Conservation (phyloP, 2,797 vertebrate genomes). For the Sarcophilus harrisii region DNA sequence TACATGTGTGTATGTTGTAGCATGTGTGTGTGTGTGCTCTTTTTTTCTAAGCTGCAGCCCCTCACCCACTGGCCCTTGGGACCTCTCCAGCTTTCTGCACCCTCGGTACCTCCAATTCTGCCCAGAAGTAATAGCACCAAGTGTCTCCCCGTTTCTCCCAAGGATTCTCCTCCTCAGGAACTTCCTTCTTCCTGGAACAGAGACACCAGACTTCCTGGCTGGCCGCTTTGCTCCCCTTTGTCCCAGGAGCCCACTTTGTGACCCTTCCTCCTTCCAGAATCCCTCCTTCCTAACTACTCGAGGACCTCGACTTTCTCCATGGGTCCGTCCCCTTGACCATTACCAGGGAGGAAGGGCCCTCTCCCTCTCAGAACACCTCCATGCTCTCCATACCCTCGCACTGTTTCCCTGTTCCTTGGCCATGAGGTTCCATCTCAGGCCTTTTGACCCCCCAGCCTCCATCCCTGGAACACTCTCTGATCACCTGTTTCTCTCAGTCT, state of each 20-base stretch:
- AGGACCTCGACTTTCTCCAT: too few species aligned
- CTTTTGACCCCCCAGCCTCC: too few species aligned
- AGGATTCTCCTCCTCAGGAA: background rate
- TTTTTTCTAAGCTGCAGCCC: background rate
- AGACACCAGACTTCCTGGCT: background rate
- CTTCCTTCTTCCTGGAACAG: background rate
- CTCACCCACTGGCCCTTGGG: too few species aligned
- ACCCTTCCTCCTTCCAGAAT: background rate
- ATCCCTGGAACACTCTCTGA: background rate
- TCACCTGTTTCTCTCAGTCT: background rate
- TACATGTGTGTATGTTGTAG: too few species aligned
- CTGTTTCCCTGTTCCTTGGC: too few species aligned
- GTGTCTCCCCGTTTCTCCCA: background rate
- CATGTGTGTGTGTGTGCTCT: too few species aligned
- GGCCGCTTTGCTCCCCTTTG: background rate
- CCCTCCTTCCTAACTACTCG: background rate
- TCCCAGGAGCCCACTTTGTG: background rate
- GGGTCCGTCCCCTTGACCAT: too few species aligned
- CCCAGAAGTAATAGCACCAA: background rate
- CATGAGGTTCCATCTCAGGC: too few species aligned
- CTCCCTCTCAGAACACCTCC: too few species aligned
- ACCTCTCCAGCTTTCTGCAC: background rate
- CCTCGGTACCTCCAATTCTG: background rate
- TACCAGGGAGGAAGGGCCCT: too few species aligned
- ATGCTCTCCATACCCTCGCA: too few species aligned